Evolutionary conservation across 1,140 invertebrate species (phyloP).

Genomic region (Panulirus ornatus): DNA sequence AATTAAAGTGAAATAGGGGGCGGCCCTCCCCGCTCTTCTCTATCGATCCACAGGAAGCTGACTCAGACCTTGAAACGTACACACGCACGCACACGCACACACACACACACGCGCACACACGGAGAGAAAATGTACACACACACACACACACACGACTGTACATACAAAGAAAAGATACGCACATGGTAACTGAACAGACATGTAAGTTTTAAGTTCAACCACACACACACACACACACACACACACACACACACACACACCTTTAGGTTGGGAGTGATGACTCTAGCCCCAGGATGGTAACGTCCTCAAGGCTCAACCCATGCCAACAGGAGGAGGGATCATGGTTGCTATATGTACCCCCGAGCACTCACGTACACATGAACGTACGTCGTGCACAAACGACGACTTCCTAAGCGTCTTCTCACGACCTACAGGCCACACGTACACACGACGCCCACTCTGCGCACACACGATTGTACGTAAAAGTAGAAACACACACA

Average conservation of each 20-base stretch:
- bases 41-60: constrained; percentile 46
- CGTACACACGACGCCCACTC: too few species aligned
- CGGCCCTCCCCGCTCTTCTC: neutral
- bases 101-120: constrained; percentile 35
- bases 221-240: constrained; percentile 14
- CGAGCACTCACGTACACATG: too few species aligned
- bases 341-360: too few species aligned
- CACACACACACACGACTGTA: constrained; percentile 16
- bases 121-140: constrained; percentile 6
- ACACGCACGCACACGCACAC: constrained; percentile 14
- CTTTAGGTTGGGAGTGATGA: too few species aligned
- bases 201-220: neutral
- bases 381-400: too few species aligned
- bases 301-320: too few species aligned
- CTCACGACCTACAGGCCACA: too few species aligned
- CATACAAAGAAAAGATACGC: neutral
- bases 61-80: constrained; percentile 57
- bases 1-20: neutral
- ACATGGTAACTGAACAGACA: neutral
- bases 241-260: constrained; percentile 6
- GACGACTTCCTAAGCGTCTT: too few species aligned
- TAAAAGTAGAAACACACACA: too few species aligned
- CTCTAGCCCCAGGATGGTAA: too few species aligned
- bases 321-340: too few species aligned
- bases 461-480: too few species aligned